A percentile compares a stretch with the other conserved stretches of the same genome.
These are phyloP conservation scores for Microcebus tavaratra DNA, from an alignment of 2,113 vertebrate genomes.

Conservation along the genomic window DNA sequence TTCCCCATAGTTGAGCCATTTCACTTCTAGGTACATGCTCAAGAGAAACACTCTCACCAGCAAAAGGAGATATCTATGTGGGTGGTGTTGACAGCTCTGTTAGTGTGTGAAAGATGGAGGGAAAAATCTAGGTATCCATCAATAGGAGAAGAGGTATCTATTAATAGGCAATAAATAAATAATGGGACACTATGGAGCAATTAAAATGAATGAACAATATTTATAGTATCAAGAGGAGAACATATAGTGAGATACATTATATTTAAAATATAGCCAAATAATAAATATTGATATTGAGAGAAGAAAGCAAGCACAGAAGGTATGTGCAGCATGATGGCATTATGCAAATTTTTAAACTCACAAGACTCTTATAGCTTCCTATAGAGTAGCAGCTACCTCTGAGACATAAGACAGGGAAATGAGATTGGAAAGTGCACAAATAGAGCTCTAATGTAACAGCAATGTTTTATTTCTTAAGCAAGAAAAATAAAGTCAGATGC, in stretches of 20 bases:
- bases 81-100: neutral
- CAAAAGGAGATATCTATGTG: neutral
- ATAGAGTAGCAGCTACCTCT: neutral
- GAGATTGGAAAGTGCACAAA: neutral
- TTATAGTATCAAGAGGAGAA: neutral
- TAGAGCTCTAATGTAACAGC: neutral
- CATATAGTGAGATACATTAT: neutral
- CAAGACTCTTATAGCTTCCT: neutral
- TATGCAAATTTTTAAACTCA: neutral
- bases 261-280: neutral
- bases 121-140: neutral
- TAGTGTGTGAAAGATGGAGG: neutral
- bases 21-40: neutral
- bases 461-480: constrained; percentile 26
- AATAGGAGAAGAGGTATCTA: neutral
- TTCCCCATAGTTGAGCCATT: neutral
- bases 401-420: neutral
- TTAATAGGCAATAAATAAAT: neutral
- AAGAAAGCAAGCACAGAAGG: neutral
- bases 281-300: neutral
- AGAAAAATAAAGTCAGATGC: neutral
- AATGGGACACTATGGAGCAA: neutral
- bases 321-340: neutral
- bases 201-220: neutral
- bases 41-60: neutral